Evolutionary conservation across 1,140 invertebrate genomes (phyloP), one percentile per base, ranked within the genome.

Genomic region (Condylostylus longicornis): DNA sequence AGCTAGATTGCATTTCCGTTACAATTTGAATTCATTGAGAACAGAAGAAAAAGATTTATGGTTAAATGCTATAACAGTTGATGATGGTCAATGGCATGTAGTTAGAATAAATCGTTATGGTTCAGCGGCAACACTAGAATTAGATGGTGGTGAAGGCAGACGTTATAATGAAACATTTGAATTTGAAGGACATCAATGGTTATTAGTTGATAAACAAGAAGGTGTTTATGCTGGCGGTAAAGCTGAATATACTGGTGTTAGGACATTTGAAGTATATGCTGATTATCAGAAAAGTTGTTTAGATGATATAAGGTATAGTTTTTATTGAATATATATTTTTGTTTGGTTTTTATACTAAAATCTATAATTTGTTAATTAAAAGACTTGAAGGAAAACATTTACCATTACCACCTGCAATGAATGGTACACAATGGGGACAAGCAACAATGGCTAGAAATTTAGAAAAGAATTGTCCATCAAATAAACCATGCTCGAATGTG

Each of bases 61-160:
- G 79, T 65, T 98, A 9, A 86, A 81, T 37, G 75, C 83, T 20
- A 79, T 94, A 12, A 72, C 78, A 3, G 89, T 95, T 2, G 86
- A 91, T 53, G 90, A 98, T 64, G 94, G 94, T 9, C 88, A 94
- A 50, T 97, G 93, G 93, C 94, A 98, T 56, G 85, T 84, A 7
- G 88, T 90, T 1, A 73, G 81, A 44, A 82, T 86, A 0, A 81
- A 76, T 48, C 73, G 94, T 39, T 90, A 87, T 47, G 91, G 93
- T 22, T 90, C 86, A 22, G 85, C 88, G 5, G 89, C 93, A n/a
- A 88, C 82, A 9, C 61, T 98, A 29, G 85, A 88, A 54, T 63
- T 97, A 28, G 93, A 98, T 61, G 88, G 88, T 10, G 93, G 93
- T 3, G 91, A 97, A 68, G 91, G 91, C 1, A 66, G 87, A 44